These are phyloP conservation scores for Alfaro cultratus DNA, from an alignment of 2,797 vertebrate species.

Conservation along the genomic window DNA sequence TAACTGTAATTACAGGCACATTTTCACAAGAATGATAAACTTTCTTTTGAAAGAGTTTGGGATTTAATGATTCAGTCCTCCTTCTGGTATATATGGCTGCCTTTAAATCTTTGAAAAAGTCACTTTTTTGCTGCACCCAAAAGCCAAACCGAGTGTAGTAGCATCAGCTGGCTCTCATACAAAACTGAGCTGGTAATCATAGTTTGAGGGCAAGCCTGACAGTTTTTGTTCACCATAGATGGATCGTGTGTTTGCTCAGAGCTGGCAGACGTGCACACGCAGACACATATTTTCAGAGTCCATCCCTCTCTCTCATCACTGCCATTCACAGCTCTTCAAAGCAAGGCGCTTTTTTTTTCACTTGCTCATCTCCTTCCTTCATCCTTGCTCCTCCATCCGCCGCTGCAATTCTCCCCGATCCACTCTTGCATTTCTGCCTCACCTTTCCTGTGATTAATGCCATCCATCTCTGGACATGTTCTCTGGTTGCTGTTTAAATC, in stretches of 20 bases:
- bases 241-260: conserved; percentile 51
- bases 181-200: conserved; percentile 52
- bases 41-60: conserved; percentile 15
- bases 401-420: not conserved
- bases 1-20: not conserved
- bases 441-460: conserved; percentile 58
- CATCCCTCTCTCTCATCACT: conserved; percentile 46
- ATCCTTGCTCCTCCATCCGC: conserved; percentile 27
- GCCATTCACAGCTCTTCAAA: conserved; percentile 33
- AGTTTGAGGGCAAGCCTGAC: conserved; percentile 47
- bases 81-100: conserved; percentile 24
- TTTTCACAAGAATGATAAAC: conserved; percentile 40
- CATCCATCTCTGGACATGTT: conserved; percentile 61
- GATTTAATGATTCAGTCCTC: conserved; percentile 33
- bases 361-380: conserved; percentile 20
- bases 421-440: conserved; percentile 5
- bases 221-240: conserved; percentile 44
- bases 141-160: conserved; percentile 38
- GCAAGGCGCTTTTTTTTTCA: not conserved
- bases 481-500: conserved; percentile 59
- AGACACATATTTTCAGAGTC: conserved; percentile 56
- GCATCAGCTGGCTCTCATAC: conserved; percentile 46
- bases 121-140: conserved; percentile 24
- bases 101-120: conserved; percentile 39
- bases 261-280: conserved; percentile 45